Evolutionary conservation across 1,140 invertebrate species (phyloP), one percentile per base, ranked within the genome.

Genomic region (Musca vetustissima): DNA sequence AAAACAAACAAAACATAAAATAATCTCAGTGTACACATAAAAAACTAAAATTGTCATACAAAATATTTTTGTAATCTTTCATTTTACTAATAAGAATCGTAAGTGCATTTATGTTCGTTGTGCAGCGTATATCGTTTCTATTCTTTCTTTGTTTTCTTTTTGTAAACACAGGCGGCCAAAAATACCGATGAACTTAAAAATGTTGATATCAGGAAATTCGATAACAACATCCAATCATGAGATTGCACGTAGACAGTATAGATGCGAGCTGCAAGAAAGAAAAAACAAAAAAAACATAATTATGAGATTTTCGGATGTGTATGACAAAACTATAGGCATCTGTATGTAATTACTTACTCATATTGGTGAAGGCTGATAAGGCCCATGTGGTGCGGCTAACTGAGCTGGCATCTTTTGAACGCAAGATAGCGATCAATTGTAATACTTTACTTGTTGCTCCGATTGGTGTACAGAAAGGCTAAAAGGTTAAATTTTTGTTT

Each of bases 401-500:
- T 11, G 89, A 88, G 67, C 88, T 87, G 36, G 89, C 85, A 76
- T 90, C 88, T 82, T 86, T 87, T n/a, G 85, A 85, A 71, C 82
- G 83, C 47, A 90, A 52, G 75, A 91, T 91, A 73, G 88, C 85
- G 43, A 87, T 70, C 8, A 91, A 82, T 75, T 91, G 90, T 49
- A 89, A 81, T 19, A 89, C 80, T 84, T 91, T 91, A 66, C 89
- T 89, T 2, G 88, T 90, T 28, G 89, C 88, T 50, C 89, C 89
- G 71, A 91, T 87, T 4, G 89, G 89, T 0, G 89, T 91, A 73
- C 88, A 89, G 25, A 91, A 83, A 3, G 89, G 88, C 89, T 91
- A 71, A 78, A 84, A 81, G 71, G 11, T 28, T 28, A 81, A 17
- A 65, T 48, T 4, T 24, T 65, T 28, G 3, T 28, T 28, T 28